Evolutionary conservation across 2,113 vertebrate genomes (phyloP).

Genomic region (Alaudala cheleensis): DNA sequence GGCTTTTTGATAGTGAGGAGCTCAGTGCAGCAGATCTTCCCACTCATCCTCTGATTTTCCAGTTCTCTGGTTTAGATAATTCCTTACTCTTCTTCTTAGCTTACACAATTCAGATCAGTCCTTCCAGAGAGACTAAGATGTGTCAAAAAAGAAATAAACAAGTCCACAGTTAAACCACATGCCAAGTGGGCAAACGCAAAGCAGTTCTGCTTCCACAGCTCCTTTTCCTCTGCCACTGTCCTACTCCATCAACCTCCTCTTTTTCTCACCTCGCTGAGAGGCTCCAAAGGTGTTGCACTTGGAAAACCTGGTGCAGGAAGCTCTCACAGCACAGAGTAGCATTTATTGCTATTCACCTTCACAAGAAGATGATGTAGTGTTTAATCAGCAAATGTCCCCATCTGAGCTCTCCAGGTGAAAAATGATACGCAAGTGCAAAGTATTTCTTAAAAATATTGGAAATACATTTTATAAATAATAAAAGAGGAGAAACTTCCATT

Average conservation of each 20-base stretch:
- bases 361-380: background rate
- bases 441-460: conserved; percentile 44
- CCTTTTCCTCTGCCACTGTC: background rate
- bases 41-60: background rate
- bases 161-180: background rate
- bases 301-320: background rate
- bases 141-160: background rate
- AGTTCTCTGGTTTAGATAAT: background rate
- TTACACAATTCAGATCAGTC: background rate
- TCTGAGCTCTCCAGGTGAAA: conserved; percentile 49
- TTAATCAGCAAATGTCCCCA: conserved; percentile 49
- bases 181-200: background rate
- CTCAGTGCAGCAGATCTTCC: background rate
- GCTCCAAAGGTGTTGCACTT: background rate
- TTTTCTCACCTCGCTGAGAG: background rate
- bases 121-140: background rate
- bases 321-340: background rate
- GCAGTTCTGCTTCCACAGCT: background rate
- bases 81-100: background rate
- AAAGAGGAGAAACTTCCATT: conserved; percentile 45
- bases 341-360: conserved; percentile 2
- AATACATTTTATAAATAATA: conserved; percentile 64
- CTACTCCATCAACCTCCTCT: background rate
- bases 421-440: conserved; percentile 46
- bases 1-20: background rate